A percentile compares a stretch with the other conserved stretches of the same genome.
These are phyloP conservation scores for Sebastes kiyomatsui DNA, from an alignment of 2,797 vertebrate species.

Conservation along the genomic window DNA sequence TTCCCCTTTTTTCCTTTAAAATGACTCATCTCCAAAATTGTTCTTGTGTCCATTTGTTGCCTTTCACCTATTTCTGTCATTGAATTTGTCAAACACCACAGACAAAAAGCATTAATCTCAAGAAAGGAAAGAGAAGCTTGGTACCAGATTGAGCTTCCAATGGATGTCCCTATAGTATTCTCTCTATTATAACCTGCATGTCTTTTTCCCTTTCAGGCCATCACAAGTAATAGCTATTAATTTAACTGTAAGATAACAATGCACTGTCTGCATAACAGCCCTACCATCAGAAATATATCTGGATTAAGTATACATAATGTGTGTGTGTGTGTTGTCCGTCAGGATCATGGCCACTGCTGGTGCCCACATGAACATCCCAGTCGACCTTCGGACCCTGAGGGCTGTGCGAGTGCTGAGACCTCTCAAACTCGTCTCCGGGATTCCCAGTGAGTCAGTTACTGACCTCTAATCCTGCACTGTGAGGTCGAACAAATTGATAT, in stretches of 20 bases:
- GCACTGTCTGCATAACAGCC: neutral
- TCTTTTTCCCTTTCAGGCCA: slow-evolving; percentile 5
- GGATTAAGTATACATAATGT: neutral
- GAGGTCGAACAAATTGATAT: neutral
- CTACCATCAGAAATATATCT: neutral
- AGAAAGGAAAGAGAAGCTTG: slow-evolving; percentile 1
- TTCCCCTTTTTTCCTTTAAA: slow-evolving; percentile 2
- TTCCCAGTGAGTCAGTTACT: slow-evolving; percentile 91
- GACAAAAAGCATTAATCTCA: slow-evolving; percentile 26
- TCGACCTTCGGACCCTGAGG: slow-evolving; percentile 95
- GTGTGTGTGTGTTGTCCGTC: slow-evolving; percentile 42
- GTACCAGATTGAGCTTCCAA: slow-evolving; percentile 28
- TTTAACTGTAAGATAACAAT: neutral
- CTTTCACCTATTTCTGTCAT: slow-evolving; percentile 26
- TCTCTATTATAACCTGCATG: slow-evolving; percentile 24
- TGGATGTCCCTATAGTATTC: slow-evolving; percentile 21
- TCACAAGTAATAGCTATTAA: slow-evolving; percentile 2
- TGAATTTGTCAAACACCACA: slow-evolving; percentile 2
- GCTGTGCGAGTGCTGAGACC: slow-evolving; percentile 96
- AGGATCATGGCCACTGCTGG: slow-evolving; percentile 97
- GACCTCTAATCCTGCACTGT: neutral
- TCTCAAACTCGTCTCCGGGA: slow-evolving; percentile 97
- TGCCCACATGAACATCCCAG: slow-evolving; percentile 98
- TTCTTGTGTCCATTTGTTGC: slow-evolving; percentile 20
- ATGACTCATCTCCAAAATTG: slow-evolving; percentile 20